These are phyloP conservation scores for Tamias sibiricus DNA, from an alignment of 2,113 vertebrate genomes.

Conservation along the genomic window DNA sequence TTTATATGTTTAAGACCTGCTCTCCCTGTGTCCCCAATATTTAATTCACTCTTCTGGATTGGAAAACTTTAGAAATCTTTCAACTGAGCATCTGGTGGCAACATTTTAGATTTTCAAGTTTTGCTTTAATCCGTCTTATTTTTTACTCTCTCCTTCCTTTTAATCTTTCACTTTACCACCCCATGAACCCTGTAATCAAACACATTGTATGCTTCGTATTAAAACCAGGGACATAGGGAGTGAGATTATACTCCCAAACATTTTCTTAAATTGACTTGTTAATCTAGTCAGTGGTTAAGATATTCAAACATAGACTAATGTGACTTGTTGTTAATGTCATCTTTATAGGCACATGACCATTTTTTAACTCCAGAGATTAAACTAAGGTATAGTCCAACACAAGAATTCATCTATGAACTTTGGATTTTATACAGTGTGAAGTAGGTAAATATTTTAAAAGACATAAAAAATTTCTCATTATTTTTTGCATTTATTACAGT, in stretches of 20 bases:
- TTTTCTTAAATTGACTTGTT: neutral
- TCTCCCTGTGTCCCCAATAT: neutral
- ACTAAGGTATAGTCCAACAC: neutral
- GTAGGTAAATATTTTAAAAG: neutral
- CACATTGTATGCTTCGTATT: neutral
- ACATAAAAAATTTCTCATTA: neutral
- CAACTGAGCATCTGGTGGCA: neutral
- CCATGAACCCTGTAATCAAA: neutral
- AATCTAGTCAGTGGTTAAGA: neutral
- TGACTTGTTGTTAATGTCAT: neutral
- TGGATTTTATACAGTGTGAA: neutral
- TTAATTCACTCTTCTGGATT: neutral
- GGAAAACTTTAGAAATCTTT: neutral
- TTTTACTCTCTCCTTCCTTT: neutral
- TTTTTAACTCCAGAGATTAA: conserved; percentile 1
- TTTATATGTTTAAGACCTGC: neutral
- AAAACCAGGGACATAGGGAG: neutral
- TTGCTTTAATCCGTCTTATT: neutral
- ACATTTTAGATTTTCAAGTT: neutral
- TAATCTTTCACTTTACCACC: neutral
- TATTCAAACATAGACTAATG: neutral
- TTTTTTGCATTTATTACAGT: neutral
- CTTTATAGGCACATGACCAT: neutral
- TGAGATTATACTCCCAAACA: neutral
- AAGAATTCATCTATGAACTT: neutral